These are phyloP conservation scores for Sterrhoptilus dennistouni DNA, from an alignment of 2,113 vertebrate genomes.

Conservation along the genomic window DNA sequence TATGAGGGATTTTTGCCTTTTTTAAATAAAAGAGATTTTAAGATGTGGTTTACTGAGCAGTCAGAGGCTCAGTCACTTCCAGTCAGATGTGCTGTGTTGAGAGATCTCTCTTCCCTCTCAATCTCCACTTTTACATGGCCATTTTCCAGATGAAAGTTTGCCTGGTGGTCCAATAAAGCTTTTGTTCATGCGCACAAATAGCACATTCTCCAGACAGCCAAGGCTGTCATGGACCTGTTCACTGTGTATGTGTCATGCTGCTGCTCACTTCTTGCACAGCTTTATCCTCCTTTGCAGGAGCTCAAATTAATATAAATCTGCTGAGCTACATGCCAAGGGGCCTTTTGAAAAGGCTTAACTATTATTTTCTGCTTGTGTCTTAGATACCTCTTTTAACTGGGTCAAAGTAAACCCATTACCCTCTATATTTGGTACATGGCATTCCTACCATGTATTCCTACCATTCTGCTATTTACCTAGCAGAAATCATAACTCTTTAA, in stretches of 20 bases:
- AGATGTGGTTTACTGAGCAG: background rate
- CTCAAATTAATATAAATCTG: background rate
- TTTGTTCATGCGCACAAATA: background rate
- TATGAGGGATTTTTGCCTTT: background rate
- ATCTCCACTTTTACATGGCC: fast-evolving
- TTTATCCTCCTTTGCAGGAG: background rate
- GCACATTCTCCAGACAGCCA: background rate
- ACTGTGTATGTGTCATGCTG: background rate
- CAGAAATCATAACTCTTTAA: background rate
- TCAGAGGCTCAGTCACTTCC: background rate
- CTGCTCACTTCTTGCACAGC: background rate
- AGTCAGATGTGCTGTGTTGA: background rate
- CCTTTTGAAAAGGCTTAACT: background rate
- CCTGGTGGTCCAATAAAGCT: background rate
- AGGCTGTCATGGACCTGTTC: background rate
- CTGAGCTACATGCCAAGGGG: background rate
- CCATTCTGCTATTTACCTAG: background rate
- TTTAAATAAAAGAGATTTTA: background rate
- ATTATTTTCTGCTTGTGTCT: background rate
- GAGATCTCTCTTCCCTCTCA: background rate
- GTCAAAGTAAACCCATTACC: background rate
- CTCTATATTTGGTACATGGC: background rate
- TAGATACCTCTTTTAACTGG: background rate
- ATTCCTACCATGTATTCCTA: too few species aligned
- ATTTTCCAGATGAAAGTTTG: background rate